phyloP scores from a whole-genome alignment of 2,888 invertebrate genomes.

The Dexiosoma caninum region DNA sequence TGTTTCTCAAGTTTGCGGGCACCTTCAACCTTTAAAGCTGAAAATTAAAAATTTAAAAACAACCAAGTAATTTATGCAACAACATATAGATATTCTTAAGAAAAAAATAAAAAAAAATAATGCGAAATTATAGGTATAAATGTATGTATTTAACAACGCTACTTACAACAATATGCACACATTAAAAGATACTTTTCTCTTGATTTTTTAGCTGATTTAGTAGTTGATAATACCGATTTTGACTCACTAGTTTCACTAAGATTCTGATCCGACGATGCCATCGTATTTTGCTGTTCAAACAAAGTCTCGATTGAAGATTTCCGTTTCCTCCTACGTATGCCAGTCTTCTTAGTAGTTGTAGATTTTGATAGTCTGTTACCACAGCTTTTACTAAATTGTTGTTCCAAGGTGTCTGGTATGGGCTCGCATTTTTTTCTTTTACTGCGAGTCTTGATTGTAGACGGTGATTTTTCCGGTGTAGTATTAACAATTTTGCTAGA shows the following conservation, averaged over 20 bases:
- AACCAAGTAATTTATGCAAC: too few relatives aligned
- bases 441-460: background rate
- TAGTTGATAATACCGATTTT: background rate
- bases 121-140: too few relatives aligned
- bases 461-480: background rate
- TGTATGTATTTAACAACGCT: too few relatives aligned
- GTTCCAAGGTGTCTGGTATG: background rate
- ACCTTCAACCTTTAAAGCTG: too few relatives aligned
- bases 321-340: background rate
- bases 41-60: background rate
- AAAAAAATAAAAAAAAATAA: too few relatives aligned
- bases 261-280: too few relatives aligned
- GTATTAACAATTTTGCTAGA: background rate
- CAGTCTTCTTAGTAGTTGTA: background rate
- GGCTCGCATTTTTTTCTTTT: background rate
- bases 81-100: too few relatives aligned
- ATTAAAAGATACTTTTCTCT: conserved; percentile 9
- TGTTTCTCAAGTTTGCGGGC: conserved; percentile 17
- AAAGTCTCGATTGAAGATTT: background rate
- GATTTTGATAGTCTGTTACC: background rate
- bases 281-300: background rate
- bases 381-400: background rate
- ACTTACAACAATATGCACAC: conserved; percentile 38
- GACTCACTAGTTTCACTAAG: background rate
- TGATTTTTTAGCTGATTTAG: background rate